Percentiles rank a stretch among this genome's conserved stretches.
Evolutionary conservation across 2,888 invertebrate species (phyloP).

Genomic region (Dicyrtoma fusca): DNA sequence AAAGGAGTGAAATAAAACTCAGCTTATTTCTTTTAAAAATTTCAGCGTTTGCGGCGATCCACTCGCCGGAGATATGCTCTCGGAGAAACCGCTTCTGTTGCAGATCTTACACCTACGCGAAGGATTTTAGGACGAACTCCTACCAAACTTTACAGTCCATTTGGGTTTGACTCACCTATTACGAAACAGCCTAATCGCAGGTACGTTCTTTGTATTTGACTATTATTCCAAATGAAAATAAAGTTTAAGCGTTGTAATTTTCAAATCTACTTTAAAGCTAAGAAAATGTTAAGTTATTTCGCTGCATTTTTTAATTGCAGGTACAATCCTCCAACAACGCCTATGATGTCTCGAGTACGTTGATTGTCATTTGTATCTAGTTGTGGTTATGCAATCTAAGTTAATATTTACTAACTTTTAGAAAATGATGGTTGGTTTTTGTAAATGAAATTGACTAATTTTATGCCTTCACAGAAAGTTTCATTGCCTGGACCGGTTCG

Average conservation of each 20-base stretch:
- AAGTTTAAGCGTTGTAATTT: too few species aligned
- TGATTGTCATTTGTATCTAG: too few species aligned
- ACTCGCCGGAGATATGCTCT: conserved; percentile 63
- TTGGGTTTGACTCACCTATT: conserved; percentile 72
- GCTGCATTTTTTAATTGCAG: too few species aligned
- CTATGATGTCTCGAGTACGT: too few species aligned
- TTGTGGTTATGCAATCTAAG: too few species aligned
- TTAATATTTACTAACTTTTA: too few species aligned
- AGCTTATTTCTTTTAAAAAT: neutral
- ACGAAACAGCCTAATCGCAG: conserved; percentile 50
- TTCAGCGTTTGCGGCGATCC: conserved; percentile 65
- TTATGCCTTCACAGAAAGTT: conserved; percentile 9
- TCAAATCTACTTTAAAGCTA: too few species aligned
- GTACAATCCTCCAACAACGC: too few species aligned
- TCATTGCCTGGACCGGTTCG: conserved; percentile 21
- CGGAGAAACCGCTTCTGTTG: conserved; percentile 45
- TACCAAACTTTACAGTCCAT: conserved; percentile 75
- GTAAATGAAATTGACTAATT: neutral
- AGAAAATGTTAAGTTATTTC: too few species aligned
- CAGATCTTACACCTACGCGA: conserved; percentile 55
- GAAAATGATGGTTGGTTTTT: neutral
- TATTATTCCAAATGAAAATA: neutral
- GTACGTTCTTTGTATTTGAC: conserved; percentile 10
- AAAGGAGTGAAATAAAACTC: too few species aligned
- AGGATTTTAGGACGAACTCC: conserved; percentile 67